Percentiles rank a stretch among this genome's conserved stretches.
phyloP scores from a whole-genome alignment of 2,888 invertebrate genomes.

The Aporophyla nigra region DNA sequence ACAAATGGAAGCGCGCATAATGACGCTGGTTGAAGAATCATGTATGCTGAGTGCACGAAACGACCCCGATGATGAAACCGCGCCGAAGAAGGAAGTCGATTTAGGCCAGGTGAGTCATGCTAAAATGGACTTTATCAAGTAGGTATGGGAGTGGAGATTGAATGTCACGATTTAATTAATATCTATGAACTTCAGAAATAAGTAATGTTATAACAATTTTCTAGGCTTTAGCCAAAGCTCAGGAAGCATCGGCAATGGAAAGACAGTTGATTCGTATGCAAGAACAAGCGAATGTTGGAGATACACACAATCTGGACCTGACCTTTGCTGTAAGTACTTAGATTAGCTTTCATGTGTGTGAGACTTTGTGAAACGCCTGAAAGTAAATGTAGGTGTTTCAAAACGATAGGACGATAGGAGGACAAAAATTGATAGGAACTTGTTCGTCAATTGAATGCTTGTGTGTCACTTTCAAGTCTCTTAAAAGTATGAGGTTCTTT shows the following conservation, averaged over 20 bases:
- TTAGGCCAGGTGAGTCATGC: conserved; percentile 77
- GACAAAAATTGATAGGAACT: no score
- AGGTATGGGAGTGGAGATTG: neutral
- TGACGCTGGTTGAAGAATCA: conserved; percentile 97
- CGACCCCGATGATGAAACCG: conserved; percentile 79
- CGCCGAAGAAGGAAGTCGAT: conserved; percentile 80
- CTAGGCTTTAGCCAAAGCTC: conserved; percentile 96
- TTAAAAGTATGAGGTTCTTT: neutral
- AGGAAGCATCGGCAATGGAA: conserved; percentile 98
- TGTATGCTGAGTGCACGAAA: conserved; percentile 90
- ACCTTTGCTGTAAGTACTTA: conserved; percentile 95
- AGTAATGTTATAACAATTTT: conserved; percentile 18
- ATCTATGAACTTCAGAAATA: neutral
- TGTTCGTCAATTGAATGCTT: no score
- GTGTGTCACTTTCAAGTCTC: neutral
- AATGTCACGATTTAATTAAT: neutral
- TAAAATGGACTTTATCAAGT: conserved; percentile 1
- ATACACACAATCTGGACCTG: conserved; percentile 98
- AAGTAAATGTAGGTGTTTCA: no score
- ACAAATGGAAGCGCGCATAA: conserved; percentile 96
- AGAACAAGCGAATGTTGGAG: conserved; percentile 97
- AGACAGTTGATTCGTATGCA: conserved; percentile 96
- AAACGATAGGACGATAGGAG: no score
- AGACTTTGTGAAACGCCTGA: no score
- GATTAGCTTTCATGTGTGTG: neutral